Evolutionary conservation across 2,797 vertebrate species (phyloP).

Genomic region (Hippopotamyrus pictus): DNA sequence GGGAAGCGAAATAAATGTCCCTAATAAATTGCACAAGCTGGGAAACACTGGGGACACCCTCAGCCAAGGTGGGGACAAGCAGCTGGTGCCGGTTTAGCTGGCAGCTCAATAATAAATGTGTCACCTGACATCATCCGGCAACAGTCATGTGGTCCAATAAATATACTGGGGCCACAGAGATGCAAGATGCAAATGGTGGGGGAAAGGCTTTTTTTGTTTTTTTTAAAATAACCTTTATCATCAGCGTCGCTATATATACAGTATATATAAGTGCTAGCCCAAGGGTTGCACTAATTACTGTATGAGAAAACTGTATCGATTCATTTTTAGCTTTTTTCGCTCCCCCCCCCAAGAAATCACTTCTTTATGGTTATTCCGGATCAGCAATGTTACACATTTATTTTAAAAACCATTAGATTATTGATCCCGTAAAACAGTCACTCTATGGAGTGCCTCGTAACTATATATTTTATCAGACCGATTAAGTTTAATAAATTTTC

Average conservation of each 20-base stretch:
- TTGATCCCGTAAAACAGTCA: background rate
- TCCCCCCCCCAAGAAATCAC: background rate
- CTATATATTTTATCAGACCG: background rate
- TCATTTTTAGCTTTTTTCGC: background rate
- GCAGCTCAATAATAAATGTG: background rate
- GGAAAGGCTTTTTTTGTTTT: background rate
- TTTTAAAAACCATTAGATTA: background rate
- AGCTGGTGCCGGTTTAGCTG: background rate
- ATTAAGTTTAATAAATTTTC: constrained; percentile 5
- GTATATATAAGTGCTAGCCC: background rate
- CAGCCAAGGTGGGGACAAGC: background rate
- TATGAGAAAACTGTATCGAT: background rate
- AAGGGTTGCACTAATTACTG: background rate
- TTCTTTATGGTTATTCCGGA: background rate
- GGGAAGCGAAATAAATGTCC: background rate
- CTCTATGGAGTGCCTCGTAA: background rate
- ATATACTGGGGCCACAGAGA: background rate
- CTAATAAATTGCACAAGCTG: background rate
- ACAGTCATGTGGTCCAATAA: background rate
- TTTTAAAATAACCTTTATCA: background rate
- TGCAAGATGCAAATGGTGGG: background rate
- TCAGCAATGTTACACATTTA: background rate
- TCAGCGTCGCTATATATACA: background rate
- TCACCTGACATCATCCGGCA: constrained; percentile 1
- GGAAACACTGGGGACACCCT: background rate